A percentile compares a stretch with the other conserved stretches of the same genome.
Evolutionary conservation across 2,888 invertebrate genomes (phyloP).

Genomic region (Polymixis lichenea): DNA sequence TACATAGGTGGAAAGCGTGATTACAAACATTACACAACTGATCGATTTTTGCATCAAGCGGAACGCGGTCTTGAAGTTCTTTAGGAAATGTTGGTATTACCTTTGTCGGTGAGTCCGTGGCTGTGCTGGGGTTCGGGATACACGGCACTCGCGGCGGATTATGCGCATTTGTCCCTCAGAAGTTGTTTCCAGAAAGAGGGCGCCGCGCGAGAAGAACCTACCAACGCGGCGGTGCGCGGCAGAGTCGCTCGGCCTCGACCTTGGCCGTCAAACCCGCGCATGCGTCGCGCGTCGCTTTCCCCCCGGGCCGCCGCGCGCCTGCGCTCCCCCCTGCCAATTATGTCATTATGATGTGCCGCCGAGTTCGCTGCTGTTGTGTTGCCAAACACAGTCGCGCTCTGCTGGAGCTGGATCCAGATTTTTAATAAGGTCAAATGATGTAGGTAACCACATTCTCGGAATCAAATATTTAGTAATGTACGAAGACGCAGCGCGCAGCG

Average conservation of each 20-base stretch:
- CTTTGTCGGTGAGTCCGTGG: slow-evolving; percentile 66
- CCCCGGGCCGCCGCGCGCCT: slow-evolving; percentile 70
- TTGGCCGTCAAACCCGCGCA: slow-evolving; percentile 90
- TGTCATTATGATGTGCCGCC: slow-evolving; percentile 85
- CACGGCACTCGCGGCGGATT: slow-evolving; percentile 81
- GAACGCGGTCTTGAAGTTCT: slow-evolving; percentile 42
- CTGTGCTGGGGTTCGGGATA: slow-evolving; percentile 56
- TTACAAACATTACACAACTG: slow-evolving; percentile 81
- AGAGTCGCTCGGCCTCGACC: slow-evolving; percentile 90
- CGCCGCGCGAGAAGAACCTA: slow-evolving; percentile 82
- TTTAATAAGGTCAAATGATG: slow-evolving; percentile 67
- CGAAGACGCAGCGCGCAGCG: slow-evolving; percentile 20
- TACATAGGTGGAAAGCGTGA: slow-evolving; percentile 69
- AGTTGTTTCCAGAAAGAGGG: slow-evolving; percentile 82
- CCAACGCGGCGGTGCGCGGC: slow-evolving; percentile 89
- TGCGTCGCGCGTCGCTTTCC: slow-evolving; percentile 82
- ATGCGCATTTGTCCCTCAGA: slow-evolving; percentile 82
- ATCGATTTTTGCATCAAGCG: slow-evolving; percentile 67
- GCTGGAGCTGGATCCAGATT: slow-evolving; percentile 79
- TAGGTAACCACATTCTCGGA: slow-evolving; percentile 54
- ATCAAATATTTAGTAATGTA: slow-evolving; percentile 32
- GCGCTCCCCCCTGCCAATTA: slow-evolving; percentile 84
- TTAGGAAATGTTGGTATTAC: slow-evolving; percentile 70
- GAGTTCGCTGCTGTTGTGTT: slow-evolving; percentile 81
- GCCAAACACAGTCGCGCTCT: slow-evolving; percentile 86